A percentile compares a stretch with the other conserved stretches of the same genome.
These are phyloP conservation scores for Oppia nitens DNA, from an alignment of 1,140 invertebrate genomes.

Conservation along the genomic window DNA sequence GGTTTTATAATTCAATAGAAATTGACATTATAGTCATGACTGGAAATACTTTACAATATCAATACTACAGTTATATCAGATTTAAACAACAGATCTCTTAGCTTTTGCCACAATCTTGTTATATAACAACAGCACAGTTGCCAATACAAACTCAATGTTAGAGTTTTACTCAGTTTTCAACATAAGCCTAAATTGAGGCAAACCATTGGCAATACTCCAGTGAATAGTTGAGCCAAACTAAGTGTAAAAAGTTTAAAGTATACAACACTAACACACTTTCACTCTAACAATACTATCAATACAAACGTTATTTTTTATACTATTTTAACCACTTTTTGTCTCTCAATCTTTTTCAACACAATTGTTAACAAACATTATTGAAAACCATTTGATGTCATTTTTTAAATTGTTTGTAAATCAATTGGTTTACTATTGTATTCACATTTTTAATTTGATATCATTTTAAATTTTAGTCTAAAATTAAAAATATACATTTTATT, in stretches of 20 bases:
- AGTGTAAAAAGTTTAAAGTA: neutral
- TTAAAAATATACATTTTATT: too few species aligned
- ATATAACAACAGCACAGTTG: too few species aligned
- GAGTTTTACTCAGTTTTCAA: neutral
- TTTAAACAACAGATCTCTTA: neutral
- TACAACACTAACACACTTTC: neutral
- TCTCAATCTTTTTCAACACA: too few species aligned
- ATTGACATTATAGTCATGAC: neutral
- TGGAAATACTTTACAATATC: neutral
- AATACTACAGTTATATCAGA: neutral
- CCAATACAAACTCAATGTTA: too few species aligned
- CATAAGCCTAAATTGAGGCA: neutral
- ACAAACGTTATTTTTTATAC: too few species aligned
- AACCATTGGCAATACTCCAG: neutral
- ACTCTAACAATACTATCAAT: too few species aligned
- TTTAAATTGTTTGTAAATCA: too few species aligned
- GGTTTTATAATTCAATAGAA: neutral
- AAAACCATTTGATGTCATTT: too few species aligned
- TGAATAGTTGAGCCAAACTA: neutral
- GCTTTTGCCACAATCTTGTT: neutral
- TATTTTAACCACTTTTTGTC: neutral
- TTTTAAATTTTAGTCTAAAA: too few species aligned
- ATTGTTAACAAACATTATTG: too few species aligned
- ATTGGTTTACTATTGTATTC: too few species aligned
- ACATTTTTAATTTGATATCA: too few species aligned